Conservation (phyloP, 2,888 invertebrate genomes). For the Drosophila dives region DNA sequence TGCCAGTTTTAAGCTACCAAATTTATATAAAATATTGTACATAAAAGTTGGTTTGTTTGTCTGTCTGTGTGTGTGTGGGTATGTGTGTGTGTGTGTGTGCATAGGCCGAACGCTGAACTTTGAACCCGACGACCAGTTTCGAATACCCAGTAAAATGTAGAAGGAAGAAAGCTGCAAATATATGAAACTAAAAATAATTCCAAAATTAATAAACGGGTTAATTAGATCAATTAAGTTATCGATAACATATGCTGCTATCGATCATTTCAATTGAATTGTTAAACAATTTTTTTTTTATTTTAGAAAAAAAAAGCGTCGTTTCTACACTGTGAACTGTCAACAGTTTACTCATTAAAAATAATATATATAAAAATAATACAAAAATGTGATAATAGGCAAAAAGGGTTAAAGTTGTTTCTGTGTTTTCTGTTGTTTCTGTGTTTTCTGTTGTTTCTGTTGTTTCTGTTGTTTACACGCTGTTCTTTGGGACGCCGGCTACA, state of each 20-base stretch:
- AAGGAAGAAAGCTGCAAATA: not conserved
- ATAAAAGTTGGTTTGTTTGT: conserved; percentile 45
- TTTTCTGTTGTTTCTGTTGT: conserved; percentile 14
- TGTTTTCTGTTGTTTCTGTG: not conserved
- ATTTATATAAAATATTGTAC: conserved; percentile 66
- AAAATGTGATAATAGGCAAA: conserved; percentile 20
- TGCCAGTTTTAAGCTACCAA: conserved; percentile 73
- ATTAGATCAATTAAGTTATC: not conserved
- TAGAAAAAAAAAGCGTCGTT: not conserved
- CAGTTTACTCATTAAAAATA: conserved; percentile 16
- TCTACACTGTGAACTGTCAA: no score
- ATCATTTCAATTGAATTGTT: not conserved
- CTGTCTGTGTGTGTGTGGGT: conserved; percentile 11
- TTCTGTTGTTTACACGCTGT: conserved; percentile 34
- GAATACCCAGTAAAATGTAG: conserved; percentile 12
- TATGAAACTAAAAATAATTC: not conserved
- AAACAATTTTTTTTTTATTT: no score
- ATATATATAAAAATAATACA: conserved; percentile 4
- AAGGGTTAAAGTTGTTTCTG: conserved; percentile 41
- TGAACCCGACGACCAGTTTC: conserved; percentile 36
- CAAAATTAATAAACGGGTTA: no score
- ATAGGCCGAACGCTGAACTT: conserved; percentile 64
- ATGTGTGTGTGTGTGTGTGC: conserved; percentile 19
- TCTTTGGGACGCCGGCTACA: conserved; percentile 58
- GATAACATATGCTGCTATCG: not conserved